These are phyloP conservation scores for Morone chrysops DNA, from an alignment of 2,113 vertebrate genomes.

Conservation along the genomic window DNA sequence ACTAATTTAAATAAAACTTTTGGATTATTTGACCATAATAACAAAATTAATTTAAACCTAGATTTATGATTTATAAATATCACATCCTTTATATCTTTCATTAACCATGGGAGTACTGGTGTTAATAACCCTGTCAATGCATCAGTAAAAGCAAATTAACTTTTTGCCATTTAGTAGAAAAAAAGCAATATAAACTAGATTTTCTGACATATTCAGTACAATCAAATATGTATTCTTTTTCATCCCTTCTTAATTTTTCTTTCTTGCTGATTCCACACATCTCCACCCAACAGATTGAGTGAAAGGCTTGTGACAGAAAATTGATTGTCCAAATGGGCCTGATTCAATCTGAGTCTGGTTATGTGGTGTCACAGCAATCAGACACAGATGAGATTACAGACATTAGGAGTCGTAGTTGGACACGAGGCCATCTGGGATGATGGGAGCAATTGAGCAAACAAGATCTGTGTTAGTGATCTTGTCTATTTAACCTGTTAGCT, in stretches of 20 bases:
- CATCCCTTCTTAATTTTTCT: not conserved
- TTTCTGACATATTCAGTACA: not conserved
- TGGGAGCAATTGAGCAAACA: constrained; percentile 48
- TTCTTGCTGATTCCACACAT: not conserved
- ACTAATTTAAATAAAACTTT: not conserved
- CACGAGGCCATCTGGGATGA: constrained; percentile 65
- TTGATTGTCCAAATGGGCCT: constrained; percentile 62
- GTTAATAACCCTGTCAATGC: too few species aligned
- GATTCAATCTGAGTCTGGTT: constrained; percentile 67
- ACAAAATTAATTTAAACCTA: not conserved
- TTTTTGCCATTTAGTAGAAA: too few species aligned
- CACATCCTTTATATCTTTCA: too few species aligned
- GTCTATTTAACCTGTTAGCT: constrained; percentile 33
- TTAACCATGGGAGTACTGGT: too few species aligned
- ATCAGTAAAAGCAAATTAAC: too few species aligned
- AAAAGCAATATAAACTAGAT: too few species aligned
- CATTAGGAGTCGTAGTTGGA: constrained; percentile 50
- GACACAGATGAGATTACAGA: constrained; percentile 69
- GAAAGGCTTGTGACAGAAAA: constrained; percentile 63
- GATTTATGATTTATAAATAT: not conserved
- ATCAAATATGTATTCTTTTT: not conserved
- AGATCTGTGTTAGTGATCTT: constrained; percentile 36
- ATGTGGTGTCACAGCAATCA: constrained; percentile 64
- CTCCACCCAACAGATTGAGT: constrained; percentile 45
- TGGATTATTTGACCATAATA: not conserved